Percentiles rank a stretch among this genome's conserved stretches.
These are phyloP conservation scores for Gymnocheta viridis DNA, from an alignment of 2,888 invertebrate genomes.

Conservation along the genomic window DNA sequence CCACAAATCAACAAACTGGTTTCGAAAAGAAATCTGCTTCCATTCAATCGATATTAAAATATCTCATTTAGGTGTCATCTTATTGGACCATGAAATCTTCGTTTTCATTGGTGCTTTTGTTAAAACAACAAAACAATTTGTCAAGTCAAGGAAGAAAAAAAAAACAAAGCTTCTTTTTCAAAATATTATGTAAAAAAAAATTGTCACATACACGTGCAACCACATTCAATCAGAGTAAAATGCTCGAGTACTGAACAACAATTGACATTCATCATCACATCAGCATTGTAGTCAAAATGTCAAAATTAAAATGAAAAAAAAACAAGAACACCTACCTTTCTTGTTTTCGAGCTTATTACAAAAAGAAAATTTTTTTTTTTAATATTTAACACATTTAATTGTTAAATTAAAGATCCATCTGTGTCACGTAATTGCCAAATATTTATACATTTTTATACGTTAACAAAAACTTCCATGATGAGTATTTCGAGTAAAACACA, in stretches of 20 bases:
- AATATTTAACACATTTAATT: too few species aligned
- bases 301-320: neutral
- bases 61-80: neutral
- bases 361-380: too few species aligned
- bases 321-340: too few species aligned
- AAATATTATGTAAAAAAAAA: neutral
- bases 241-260: neutral
- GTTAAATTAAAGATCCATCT: neutral
- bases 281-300: constrained; percentile 10
- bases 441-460: neutral
- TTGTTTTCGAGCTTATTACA: too few species aligned
- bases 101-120: neutral
- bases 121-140: neutral
- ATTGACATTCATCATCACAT: neutral
- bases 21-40: too few species aligned
- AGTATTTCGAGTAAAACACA: too few species aligned
- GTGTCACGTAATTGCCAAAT: constrained; percentile 51
- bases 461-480: too few species aligned
- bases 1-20: too few species aligned
- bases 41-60: too few species aligned
- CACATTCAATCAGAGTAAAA: neutral
- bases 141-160: constrained; percentile 4
- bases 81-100: neutral
- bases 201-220: neutral
- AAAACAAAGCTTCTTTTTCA: neutral